Conservation (phyloP, 1,140 invertebrate species). For the Schlechtendalia chinensis region DNA sequence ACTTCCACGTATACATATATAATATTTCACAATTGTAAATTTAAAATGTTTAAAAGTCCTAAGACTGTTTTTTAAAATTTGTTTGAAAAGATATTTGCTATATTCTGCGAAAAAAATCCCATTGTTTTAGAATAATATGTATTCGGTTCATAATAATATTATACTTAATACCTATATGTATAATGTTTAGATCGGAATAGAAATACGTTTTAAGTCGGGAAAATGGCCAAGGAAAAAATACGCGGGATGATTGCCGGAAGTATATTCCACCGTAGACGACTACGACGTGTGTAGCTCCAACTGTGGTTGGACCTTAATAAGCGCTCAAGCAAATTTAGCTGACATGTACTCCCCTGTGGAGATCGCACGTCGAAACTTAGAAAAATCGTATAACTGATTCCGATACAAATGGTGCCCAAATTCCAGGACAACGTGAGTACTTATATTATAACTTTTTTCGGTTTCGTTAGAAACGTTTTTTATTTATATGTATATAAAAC, state of each 20-base stretch:
- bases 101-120: neutral
- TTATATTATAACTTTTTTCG: neutral
- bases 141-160: no score
- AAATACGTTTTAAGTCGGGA: constrained; percentile 75
- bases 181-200: constrained; percentile 67
- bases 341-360: constrained; percentile 69
- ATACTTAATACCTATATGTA: no score
- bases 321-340: constrained; percentile 78
- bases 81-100: no score
- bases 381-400: constrained; percentile 72
- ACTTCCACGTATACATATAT: no score
- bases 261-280: constrained; percentile 64
- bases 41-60: no score
- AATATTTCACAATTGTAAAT: no score
- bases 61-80: no score
- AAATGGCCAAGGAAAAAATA: constrained; percentile 62
- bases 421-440: constrained; percentile 63
- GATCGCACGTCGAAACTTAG: constrained; percentile 59
- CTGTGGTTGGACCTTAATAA: constrained; percentile 86
- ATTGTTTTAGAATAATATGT: neutral
- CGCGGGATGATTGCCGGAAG: constrained; percentile 59
- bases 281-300: constrained; percentile 74
- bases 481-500: no score
- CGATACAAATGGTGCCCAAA: constrained; percentile 75
- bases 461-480: no score